Percentiles rank a stretch among this genome's conserved stretches.
These are phyloP conservation scores for Rousettus madagascariensis DNA, from an alignment of 2,797 vertebrate genomes.

Conservation along the genomic window DNA sequence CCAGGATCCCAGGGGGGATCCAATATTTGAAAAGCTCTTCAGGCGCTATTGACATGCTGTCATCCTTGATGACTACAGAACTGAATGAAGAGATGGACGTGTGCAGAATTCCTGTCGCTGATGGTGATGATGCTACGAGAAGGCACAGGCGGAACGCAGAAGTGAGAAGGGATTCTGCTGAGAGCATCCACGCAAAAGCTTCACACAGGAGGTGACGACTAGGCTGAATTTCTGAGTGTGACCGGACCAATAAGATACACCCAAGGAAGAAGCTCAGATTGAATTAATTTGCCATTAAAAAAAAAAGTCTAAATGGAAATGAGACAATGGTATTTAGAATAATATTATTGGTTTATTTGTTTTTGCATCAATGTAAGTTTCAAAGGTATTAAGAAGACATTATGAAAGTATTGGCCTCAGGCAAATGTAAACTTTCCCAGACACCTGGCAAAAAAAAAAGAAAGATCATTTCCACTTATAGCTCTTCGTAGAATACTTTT, in stretches of 20 bases:
- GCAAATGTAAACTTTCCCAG: conserved; percentile 57
- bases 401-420: conserved; percentile 40
- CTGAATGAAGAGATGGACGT: not conserved
- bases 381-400: conserved; percentile 62
- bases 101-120: not conserved
- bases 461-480: conserved; percentile 47
- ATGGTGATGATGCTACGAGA: fast-evolving
- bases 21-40: not conserved
- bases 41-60: not conserved
- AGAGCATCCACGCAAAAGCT: not conserved
- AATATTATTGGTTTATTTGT: conserved; percentile 3
- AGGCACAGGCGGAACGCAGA: not conserved
- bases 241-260: not conserved
- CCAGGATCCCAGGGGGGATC: not conserved
- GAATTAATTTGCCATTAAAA: not conserved
- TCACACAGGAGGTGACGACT: not conserved
- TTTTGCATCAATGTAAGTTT: not conserved
- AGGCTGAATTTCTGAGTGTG: not conserved
- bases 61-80: not conserved
- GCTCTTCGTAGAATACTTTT: conserved; percentile 21
- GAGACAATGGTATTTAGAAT: not conserved
- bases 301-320: not conserved
- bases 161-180: not conserved
- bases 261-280: not conserved
- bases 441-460: conserved; percentile 57